Evolutionary conservation across 2,797 vertebrate species (phyloP).

Genomic region (Paguma larvata): DNA sequence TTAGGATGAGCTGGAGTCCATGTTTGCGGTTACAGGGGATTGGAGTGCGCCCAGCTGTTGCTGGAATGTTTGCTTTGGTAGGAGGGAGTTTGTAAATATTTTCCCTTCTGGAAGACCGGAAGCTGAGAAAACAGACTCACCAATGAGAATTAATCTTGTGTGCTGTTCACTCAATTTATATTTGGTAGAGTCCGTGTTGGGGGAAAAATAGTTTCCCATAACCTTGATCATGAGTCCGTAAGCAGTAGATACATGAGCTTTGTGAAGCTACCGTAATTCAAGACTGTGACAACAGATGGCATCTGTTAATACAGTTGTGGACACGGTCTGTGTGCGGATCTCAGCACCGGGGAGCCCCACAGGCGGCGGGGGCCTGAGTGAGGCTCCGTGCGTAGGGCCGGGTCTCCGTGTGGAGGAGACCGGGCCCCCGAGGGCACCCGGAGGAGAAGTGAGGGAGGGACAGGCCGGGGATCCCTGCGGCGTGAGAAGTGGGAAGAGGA

Average conservation of each 20-base stretch:
- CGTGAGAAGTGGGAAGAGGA: not conserved
- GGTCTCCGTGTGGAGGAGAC: not conserved
- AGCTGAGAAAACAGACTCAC: not conserved
- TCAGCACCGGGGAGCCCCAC: too few species aligned
- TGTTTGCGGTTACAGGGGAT: too few species aligned
- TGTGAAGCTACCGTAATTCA: not conserved
- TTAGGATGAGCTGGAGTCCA: not conserved
- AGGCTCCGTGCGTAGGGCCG: not conserved
- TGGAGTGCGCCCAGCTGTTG: too few species aligned
- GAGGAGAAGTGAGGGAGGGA: not conserved
- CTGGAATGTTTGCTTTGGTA: not conserved
- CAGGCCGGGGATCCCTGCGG: not conserved
- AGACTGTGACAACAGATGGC: not conserved
- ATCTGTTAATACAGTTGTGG: fast-evolving
- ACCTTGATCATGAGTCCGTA: not conserved
- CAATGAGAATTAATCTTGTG: not conserved
- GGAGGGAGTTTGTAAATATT: not conserved
- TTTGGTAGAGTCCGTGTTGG: not conserved
- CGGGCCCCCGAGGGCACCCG: fast-evolving
- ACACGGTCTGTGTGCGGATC: fast-evolving
- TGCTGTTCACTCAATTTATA: not conserved
- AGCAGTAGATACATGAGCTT: not conserved
- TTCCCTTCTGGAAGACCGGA: not conserved
- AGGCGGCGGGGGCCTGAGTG: fast-evolving
- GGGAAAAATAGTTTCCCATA: not conserved